These are phyloP conservation scores for Archilochus colubris DNA, from an alignment of 2,113 vertebrate genomes.

Conservation along the genomic window DNA sequence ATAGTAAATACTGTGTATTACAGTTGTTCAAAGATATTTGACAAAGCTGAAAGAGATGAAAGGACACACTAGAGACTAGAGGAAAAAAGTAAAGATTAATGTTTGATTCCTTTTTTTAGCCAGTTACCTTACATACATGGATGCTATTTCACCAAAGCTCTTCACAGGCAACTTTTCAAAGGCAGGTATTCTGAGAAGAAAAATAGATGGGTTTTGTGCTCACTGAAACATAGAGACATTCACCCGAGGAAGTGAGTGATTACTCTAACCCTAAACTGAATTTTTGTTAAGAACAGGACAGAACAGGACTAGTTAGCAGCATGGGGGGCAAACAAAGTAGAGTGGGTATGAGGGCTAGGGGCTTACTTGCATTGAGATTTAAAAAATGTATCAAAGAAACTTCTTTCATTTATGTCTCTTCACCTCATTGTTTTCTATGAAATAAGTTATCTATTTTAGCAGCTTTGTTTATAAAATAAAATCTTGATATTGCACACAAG, in stretches of 20 bases:
- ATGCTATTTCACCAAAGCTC: not conserved
- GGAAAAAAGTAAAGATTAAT: not conserved
- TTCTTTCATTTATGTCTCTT: not conserved
- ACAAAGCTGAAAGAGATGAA: not conserved
- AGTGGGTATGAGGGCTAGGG: not conserved
- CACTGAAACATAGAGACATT: not conserved
- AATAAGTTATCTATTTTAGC: not conserved
- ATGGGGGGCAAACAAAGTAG: not conserved
- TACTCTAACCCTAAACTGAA: not conserved
- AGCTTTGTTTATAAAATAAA: not conserved
- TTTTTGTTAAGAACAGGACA: not conserved
- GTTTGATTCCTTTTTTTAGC: not conserved
- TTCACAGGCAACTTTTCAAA: not conserved
- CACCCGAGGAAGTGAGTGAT: not conserved
- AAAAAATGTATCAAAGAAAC: not conserved
- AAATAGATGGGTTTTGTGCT: not conserved
- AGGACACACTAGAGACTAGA: not conserved
- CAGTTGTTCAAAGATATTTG: not conserved
- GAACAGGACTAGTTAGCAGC: not conserved
- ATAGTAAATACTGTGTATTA: not conserved
- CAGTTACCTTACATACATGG: not conserved
- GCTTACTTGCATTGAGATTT: not conserved
- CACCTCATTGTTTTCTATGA: not conserved
- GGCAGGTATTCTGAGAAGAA: not conserved
- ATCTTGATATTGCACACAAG: fast-evolving